Conservation (phyloP, 2,888 invertebrate genomes). For the Baccha elongata region DNA sequence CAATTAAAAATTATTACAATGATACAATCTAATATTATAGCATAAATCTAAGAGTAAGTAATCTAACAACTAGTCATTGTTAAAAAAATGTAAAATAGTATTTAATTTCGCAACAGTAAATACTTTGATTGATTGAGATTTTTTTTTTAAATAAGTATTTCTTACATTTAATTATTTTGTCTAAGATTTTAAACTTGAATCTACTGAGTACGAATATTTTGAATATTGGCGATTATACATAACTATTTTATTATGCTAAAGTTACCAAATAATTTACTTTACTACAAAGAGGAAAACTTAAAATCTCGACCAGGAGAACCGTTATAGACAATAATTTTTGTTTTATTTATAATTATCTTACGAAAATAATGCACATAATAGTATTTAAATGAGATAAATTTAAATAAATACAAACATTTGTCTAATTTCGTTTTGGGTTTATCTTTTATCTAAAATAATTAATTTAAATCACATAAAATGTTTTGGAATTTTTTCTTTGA, state of each 20-base stretch:
- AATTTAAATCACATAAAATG: conserved; percentile 70
- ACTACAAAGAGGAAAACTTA: background rate
- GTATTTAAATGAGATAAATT: conserved; percentile 57
- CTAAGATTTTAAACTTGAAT: conserved; percentile 20
- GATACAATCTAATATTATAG: conserved; percentile 44
- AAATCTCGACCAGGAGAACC: conserved; percentile 8
- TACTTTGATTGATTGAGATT: conserved; percentile 47
- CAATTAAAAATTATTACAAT: conserved; percentile 53
- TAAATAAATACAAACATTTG: conserved; percentile 67
- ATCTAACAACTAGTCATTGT: conserved; percentile 66
- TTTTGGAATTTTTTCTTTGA: conserved; percentile 64
- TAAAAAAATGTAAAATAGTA: conserved; percentile 61
- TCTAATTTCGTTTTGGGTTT: conserved; percentile 49
- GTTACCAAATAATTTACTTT: conserved; percentile 30
- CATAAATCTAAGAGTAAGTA: conserved; percentile 43
- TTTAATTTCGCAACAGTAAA: conserved; percentile 29
- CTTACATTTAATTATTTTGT: conserved; percentile 22
- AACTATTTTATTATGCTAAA: conserved; percentile 4
- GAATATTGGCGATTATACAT: conserved; percentile 5
- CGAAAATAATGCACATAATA: conserved; percentile 19
- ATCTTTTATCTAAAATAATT: conserved; percentile 66
- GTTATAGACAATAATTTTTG: conserved; percentile 10
- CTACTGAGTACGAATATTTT: conserved; percentile 16
- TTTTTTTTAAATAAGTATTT: background rate
- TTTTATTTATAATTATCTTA: conserved; percentile 24